A percentile compares a stretch with the other conserved stretches of the same genome.
Evolutionary conservation across 2,797 vertebrate genomes (phyloP).

Genomic region (Pygocentrus nattereri): DNA sequence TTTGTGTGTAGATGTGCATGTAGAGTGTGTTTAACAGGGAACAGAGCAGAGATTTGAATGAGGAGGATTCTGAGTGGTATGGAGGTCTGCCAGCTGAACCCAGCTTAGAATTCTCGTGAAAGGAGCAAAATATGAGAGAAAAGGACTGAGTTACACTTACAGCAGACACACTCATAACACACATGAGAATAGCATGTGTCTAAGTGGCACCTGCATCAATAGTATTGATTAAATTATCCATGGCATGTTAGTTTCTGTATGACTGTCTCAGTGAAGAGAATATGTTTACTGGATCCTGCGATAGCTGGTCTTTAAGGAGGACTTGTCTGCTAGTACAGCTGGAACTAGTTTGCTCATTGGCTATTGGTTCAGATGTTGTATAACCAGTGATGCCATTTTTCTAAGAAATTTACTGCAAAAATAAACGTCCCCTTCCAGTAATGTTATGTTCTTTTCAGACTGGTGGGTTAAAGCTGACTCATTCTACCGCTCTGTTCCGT

Average conservation of each 20-base stretch:
- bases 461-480: not conserved
- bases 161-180: not conserved
- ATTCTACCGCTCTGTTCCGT: not conserved
- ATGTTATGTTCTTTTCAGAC: not conserved
- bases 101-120: not conserved
- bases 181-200: not conserved
- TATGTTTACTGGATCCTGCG: no score
- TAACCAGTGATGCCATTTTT: not conserved
- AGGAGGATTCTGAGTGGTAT: not conserved
- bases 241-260: no score
- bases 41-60: not conserved
- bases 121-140: not conserved
- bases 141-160: not conserved
- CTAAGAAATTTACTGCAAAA: not conserved
- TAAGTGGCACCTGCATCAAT: not conserved
- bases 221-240: no score
- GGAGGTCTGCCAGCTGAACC: not conserved
- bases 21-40: not conserved
- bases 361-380: not conserved
- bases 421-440: not conserved
- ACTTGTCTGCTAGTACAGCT: not conserved
- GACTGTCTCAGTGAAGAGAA: no score
- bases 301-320: no score
- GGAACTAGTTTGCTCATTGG: not conserved
- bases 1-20: not conserved